phyloP scores from a whole-genome alignment of 1,140 invertebrate genomes.

The Choristoneura fumiferana region DNA sequence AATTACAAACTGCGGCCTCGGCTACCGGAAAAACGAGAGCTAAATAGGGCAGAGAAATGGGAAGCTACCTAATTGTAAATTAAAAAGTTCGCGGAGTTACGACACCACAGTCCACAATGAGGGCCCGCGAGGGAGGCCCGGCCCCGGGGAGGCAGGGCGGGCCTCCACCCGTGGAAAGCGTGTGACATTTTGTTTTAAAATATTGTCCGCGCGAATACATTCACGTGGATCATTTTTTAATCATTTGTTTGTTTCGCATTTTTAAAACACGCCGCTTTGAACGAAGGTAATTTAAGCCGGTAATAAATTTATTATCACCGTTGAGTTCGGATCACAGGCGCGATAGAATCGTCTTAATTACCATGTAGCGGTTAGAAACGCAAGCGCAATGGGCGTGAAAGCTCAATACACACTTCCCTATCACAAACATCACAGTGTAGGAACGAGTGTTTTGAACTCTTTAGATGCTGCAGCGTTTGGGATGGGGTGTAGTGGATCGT shows the following conservation, averaged over 20 bases:
- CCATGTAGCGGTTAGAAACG: slow-evolving; percentile 49
- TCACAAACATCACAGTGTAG: slow-evolving; percentile 51
- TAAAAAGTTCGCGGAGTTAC: slow-evolving; percentile 78
- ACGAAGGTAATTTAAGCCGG: slow-evolving; percentile 24
- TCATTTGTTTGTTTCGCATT: slow-evolving; percentile 64
- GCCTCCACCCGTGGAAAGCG: slow-evolving; percentile 73
- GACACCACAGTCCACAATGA: slow-evolving; percentile 77
- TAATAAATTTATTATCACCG: slow-evolving; percentile 23
- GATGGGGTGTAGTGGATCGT: slow-evolving; percentile 3
- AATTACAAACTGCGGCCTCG: slow-evolving; percentile 64
- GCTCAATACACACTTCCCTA: slow-evolving; percentile 52
- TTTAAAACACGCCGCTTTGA: slow-evolving; percentile 44
- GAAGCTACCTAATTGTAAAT: slow-evolving; percentile 78
- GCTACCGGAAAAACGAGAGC: slow-evolving; percentile 71
- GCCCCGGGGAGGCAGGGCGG: slow-evolving; percentile 39
- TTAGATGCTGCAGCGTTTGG: slow-evolving; percentile 40
- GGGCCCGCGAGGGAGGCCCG: slow-evolving; percentile 44
- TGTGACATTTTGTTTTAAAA: slow-evolving; percentile 79
- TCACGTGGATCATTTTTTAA: slow-evolving; percentile 74
- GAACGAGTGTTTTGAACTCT: slow-evolving; percentile 21
- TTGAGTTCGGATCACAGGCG: slow-evolving; percentile 30
- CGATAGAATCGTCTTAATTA: slow-evolving; percentile 55
- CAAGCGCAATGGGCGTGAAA: slow-evolving; percentile 65
- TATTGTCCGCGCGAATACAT: slow-evolving; percentile 76
- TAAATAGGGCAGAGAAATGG: slow-evolving; percentile 78